A percentile compares a stretch with the other conserved stretches of the same genome.
Conservation (phyloP, 1,140 invertebrate genomes). For the Orchesella cincta region DNA sequence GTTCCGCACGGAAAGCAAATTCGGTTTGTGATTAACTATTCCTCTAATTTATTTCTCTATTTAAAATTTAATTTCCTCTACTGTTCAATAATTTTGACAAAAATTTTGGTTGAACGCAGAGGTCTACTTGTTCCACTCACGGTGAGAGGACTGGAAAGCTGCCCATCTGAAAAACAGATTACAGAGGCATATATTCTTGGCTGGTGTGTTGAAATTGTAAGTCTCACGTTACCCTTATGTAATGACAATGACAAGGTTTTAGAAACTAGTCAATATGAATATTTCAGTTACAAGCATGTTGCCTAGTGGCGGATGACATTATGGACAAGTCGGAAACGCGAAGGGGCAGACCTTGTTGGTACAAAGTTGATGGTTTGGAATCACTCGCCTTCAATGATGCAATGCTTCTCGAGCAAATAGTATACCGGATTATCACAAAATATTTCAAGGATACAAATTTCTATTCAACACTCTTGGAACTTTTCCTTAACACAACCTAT, state of each 20-base stretch:
- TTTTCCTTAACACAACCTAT: conserved; percentile 76
- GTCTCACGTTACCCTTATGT: too few species aligned
- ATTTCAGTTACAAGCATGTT: conserved; percentile 72
- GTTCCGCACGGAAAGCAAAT: conserved; percentile 4
- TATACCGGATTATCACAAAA: conserved; percentile 76
- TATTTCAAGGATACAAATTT: conserved; percentile 76
- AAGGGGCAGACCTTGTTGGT: conserved; percentile 87
- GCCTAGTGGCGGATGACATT: conserved; percentile 86
- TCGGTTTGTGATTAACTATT: neutral
- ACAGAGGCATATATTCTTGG: conserved; percentile 27
- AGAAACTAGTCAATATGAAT: neutral
- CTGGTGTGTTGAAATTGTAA: conserved; percentile 44
- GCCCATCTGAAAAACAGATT: neutral
- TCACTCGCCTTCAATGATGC: conserved; percentile 84
- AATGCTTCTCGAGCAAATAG: conserved; percentile 72
- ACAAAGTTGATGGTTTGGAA: conserved; percentile 76
- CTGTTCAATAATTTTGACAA: neutral
- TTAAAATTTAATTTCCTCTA: neutral
- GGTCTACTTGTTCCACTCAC: neutral
- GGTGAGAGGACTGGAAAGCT: neutral
- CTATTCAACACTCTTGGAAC: conserved; percentile 77
- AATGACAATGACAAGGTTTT: too few species aligned
- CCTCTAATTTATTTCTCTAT: neutral
- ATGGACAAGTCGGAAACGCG: conserved; percentile 83
- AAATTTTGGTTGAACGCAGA: neutral